Percentiles rank a stretch among this genome's conserved stretches.
phyloP scores from a whole-genome alignment of 1,140 invertebrate species.

The Himalopsyche phryganea region DNA sequence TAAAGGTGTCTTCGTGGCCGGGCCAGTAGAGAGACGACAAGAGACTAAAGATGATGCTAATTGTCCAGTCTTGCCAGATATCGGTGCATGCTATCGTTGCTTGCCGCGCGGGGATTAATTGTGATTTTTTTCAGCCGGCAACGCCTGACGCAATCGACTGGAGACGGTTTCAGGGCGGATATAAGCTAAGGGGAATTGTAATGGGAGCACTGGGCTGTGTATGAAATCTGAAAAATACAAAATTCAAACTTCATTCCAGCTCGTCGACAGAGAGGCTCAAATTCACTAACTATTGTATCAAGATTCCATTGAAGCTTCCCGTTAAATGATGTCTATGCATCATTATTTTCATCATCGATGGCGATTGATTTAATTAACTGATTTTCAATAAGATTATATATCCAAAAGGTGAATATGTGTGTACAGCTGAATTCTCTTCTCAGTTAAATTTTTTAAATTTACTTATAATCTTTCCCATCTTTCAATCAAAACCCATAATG shows the following conservation, averaged over 20 bases:
- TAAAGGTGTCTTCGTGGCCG: not conserved
- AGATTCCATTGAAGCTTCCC: not conserved
- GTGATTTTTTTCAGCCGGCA: not conserved
- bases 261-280: not conserved
- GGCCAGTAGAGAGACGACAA: not conserved
- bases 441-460: no score
- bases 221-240: conserved; percentile 25
- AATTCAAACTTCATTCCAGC: conserved; percentile 13
- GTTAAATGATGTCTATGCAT: not conserved
- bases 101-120: not conserved
- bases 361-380: not conserved
- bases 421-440: no score
- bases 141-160: not conserved
- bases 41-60: not conserved
- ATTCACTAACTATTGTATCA: not conserved
- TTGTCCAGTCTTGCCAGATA: not conserved
- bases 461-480: no score
- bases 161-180: conserved; percentile 13
- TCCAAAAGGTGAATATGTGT: no score
- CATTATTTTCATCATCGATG: not conserved
- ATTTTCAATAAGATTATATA: no score
- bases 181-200: conserved; percentile 14
- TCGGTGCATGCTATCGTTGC: conserved; percentile 1
- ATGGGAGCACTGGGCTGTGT: conserved; percentile 14
- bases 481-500: no score